Evolutionary conservation across 1,140 invertebrate genomes (phyloP).

Genomic region (Stegodyphus mimosarum): DNA sequence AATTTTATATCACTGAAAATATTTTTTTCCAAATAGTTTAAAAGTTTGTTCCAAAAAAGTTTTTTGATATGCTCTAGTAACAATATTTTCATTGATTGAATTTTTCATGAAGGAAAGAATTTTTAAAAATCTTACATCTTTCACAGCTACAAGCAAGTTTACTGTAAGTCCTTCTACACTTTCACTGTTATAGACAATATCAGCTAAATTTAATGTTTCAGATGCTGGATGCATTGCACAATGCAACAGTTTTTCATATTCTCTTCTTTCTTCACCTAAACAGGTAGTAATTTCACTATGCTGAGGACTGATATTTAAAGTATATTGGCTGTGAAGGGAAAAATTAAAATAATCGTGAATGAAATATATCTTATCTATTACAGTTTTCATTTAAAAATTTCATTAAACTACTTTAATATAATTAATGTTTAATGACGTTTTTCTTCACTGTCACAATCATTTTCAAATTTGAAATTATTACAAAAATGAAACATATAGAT

Average conservation of each 20-base stretch:
- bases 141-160: constrained; percentile 50
- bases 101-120: background rate
- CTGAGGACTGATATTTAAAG: constrained; percentile 40
- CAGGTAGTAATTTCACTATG: constrained; percentile 41
- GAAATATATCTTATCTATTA: too few relatives aligned
- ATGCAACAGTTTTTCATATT: constrained; percentile 37
- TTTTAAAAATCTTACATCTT: constrained; percentile 25
- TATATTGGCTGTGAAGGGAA: constrained; percentile 28
- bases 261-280: constrained; percentile 26
- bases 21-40: too few relatives aligned
- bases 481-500: too few relatives aligned
- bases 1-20: too few relatives aligned
- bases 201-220: constrained; percentile 31
- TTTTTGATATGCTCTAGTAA: background rate
- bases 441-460: too few relatives aligned
- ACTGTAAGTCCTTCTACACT: constrained; percentile 30
- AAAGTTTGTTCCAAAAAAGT: too few relatives aligned
- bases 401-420: too few relatives aligned
- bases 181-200: constrained; percentile 49
- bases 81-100: background rate
- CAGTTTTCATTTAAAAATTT: too few relatives aligned
- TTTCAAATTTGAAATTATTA: too few relatives aligned
- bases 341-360: too few relatives aligned
- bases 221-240: constrained; percentile 15
- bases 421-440: too few relatives aligned